Evolutionary conservation across 2,113 vertebrate species (phyloP), one percentile per base, ranked within the genome.

Genomic region (Leptodactylus fuscus): DNA sequence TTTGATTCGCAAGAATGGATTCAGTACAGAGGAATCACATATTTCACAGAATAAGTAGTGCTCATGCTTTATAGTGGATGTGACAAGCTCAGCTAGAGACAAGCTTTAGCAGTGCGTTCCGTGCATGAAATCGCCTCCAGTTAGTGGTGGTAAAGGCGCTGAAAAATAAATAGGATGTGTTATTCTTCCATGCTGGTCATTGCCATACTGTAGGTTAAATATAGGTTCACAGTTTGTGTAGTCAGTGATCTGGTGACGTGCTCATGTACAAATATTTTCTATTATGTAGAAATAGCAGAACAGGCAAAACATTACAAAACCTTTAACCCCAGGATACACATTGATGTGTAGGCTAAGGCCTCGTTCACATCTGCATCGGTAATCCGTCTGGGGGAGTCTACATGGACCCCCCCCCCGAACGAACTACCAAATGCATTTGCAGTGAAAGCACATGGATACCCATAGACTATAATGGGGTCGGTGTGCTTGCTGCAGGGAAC

Each of bases 1-100:
- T 60, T 79, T 34, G 51, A 58, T 60, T 58, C 76, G 34, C 32
- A 79, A 79, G 76, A 79, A 60, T 79, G 34, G 53, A 58, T 79
- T 79, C 20, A 79, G 51, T 79, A 60, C 51, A 36, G 53, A 79
- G 76, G 76, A 79, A 79, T 58, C 53, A 32, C 76, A 79, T 79
- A 79, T 79, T 79, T 79, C 76, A 79, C 51, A 60, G 49, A 6
- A 55, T 41, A 58, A 55, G 60, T 41, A 79, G 32, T 60, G 76
- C 29, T 53, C 12, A 34, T 34, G 36, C 51, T 41, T 60, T 55
- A 58, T 79, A 60, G 11, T 38, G 53, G 18, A 79, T 60, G 32
- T 60, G 51, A 58, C 76, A 58, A 41, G 36, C 51, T 79, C 20
- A 58, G 60, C 60, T 79, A 60, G 51, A 60, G 32, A 38, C 58